A percentile compares a stretch with the other conserved stretches of the same genome.
Evolutionary conservation across 2,797 vertebrate species (phyloP).

Genomic region (Sciaenops ocellatus): DNA sequence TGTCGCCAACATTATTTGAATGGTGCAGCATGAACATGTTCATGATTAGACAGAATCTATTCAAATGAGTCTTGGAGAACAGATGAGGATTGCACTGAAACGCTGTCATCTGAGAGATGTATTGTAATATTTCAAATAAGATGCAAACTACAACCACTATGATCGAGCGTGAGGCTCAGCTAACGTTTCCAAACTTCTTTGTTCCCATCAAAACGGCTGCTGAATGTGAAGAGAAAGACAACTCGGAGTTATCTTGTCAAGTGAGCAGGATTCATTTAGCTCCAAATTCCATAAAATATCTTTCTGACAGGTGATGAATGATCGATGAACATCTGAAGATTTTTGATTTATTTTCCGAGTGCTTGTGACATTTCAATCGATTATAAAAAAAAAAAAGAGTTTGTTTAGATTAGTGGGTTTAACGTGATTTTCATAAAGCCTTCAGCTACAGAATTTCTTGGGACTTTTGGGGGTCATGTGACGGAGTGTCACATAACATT

Average conservation of each 20-base stretch:
- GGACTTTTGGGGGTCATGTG: not conserved
- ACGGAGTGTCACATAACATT: not conserved
- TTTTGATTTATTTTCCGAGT: not conserved
- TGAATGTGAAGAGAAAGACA: not conserved
- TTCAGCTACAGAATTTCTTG: not conserved
- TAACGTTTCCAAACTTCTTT: slow-evolving; percentile 5
- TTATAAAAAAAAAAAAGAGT: not conserved
- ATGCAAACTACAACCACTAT: not conserved
- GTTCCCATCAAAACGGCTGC: not conserved
- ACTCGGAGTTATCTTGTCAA: not conserved
- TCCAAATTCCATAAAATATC: slow-evolving; percentile 5
- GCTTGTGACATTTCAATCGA: not conserved
- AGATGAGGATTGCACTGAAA: slow-evolving; percentile 21
- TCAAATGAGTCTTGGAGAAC: slow-evolving; percentile 27
- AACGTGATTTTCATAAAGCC: not conserved
- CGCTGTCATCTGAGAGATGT: not conserved
- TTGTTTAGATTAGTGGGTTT: not conserved
- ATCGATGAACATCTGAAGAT: not conserved
- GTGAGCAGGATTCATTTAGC: slow-evolving; percentile 1
- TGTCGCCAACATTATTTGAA: slow-evolving; percentile 18
- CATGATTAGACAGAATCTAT: slow-evolving; percentile 24
- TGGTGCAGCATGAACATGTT: slow-evolving; percentile 11
- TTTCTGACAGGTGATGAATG: not conserved
- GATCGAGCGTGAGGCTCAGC: slow-evolving; percentile 1
- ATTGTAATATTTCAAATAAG: slow-evolving; percentile 23